These are phyloP conservation scores for Pangasianodon gigas DNA, from an alignment of 2,113 vertebrate genomes.

Conservation along the genomic window DNA sequence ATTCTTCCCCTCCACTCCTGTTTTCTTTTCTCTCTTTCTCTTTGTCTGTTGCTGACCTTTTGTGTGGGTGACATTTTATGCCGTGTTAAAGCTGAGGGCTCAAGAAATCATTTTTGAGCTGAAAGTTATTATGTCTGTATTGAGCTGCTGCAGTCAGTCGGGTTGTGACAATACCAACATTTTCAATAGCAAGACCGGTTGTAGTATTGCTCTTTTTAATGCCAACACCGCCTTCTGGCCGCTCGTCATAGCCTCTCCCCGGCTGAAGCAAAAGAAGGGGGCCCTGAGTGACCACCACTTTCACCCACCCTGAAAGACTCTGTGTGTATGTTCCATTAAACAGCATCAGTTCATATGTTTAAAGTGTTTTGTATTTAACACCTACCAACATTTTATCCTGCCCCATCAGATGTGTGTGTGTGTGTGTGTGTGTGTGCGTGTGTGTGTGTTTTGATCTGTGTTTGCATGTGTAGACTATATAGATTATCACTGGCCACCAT, in stretches of 20 bases:
- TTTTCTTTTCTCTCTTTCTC: constrained; percentile 18
- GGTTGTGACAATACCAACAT: background rate
- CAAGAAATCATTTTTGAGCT: background rate
- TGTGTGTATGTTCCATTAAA: background rate
- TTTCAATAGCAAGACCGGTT: background rate
- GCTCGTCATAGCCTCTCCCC: background rate
- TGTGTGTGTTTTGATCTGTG: too few species aligned
- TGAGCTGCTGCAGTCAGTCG: background rate
- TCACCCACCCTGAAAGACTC: background rate
- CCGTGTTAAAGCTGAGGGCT: constrained; percentile 12
- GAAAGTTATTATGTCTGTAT: background rate
- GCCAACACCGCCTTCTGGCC: background rate
- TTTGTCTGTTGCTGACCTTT: constrained; percentile 24
- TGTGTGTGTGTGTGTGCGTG: too few species aligned
- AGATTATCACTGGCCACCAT: background rate
- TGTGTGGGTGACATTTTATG: constrained; percentile 33
- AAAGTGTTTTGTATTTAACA: background rate
- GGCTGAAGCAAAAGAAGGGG: background rate
- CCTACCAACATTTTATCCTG: too few species aligned
- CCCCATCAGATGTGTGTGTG: too few species aligned
- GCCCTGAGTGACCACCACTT: background rate
- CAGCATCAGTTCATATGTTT: background rate
- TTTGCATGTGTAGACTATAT: too few species aligned
- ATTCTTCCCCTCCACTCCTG: constrained; percentile 6
- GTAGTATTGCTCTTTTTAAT: background rate